Conservation (phyloP, 2,888 invertebrate species). For the Beris chalybata region DNA sequence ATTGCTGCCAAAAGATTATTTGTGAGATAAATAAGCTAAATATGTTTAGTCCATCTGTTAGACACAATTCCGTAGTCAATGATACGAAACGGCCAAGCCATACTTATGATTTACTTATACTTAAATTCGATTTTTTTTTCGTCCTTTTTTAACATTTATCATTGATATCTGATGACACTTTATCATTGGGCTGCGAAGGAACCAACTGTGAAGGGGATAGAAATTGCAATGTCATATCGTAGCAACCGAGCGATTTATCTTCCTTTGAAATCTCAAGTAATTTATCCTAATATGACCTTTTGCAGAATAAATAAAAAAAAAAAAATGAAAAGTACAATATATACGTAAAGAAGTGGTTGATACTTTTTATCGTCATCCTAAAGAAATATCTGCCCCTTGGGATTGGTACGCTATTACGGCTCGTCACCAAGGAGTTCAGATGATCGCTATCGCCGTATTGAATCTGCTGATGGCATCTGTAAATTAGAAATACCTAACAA, state of each 20-base stretch:
- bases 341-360: no score
- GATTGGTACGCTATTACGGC: constrained; percentile 13
- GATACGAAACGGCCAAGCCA: no score
- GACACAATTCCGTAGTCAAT: no score
- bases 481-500: constrained; percentile 5
- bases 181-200: constrained; percentile 9
- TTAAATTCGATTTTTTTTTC: no score
- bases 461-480: constrained; percentile 12
- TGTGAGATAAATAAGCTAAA: no score
- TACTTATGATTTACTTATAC: no score
- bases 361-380: not conserved
- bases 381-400: constrained; percentile 21
- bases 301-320: constrained; percentile 20
- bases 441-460: constrained; percentile 15
- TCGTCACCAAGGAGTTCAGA: constrained; percentile 11
- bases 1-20: no score
- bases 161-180: constrained; percentile 30
- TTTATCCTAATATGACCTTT: constrained; percentile 31
- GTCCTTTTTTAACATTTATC: constrained; percentile 15
- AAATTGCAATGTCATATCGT: constrained; percentile 27
- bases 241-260: constrained; percentile 21
- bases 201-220: constrained; percentile 1
- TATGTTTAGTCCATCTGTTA: no score
- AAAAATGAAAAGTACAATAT: not conserved
- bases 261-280: constrained; percentile 29